Conservation (phyloP, 2,797 vertebrate species). For the Passerculus sandwichensis region DNA sequence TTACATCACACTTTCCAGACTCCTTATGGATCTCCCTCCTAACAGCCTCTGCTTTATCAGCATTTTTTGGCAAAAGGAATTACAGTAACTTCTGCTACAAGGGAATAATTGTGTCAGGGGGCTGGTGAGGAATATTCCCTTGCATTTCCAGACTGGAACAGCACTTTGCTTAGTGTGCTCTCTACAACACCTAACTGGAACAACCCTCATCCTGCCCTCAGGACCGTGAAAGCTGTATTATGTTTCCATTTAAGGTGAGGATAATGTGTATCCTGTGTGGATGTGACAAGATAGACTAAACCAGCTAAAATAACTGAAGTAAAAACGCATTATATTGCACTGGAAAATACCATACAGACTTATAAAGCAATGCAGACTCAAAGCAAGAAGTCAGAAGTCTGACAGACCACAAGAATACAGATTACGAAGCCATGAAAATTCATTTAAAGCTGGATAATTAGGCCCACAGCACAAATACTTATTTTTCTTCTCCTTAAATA, state of each 20-base stretch:
- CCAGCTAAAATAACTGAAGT: background rate
- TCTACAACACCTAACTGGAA: background rate
- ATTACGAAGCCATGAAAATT: background rate
- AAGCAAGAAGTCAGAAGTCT: background rate
- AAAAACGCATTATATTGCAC: background rate
- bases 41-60: background rate
- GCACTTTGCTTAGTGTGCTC: background rate
- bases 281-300: background rate
- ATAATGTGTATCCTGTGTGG: background rate
- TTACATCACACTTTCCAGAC: background rate
- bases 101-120: background rate
- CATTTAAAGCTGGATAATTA: background rate
- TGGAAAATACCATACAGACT: background rate
- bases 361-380: background rate
- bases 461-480: background rate
- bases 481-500: background rate
- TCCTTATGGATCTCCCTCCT: background rate
- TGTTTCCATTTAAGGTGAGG: background rate
- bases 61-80: background rate
- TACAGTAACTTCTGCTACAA: background rate
- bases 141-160: background rate
- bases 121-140: background rate
- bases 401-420: background rate
- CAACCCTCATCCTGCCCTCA: background rate
- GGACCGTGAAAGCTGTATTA: rapidly evolving